phyloP scores from a whole-genome alignment of 2,888 invertebrate species.

The Cryptus armator region DNA sequence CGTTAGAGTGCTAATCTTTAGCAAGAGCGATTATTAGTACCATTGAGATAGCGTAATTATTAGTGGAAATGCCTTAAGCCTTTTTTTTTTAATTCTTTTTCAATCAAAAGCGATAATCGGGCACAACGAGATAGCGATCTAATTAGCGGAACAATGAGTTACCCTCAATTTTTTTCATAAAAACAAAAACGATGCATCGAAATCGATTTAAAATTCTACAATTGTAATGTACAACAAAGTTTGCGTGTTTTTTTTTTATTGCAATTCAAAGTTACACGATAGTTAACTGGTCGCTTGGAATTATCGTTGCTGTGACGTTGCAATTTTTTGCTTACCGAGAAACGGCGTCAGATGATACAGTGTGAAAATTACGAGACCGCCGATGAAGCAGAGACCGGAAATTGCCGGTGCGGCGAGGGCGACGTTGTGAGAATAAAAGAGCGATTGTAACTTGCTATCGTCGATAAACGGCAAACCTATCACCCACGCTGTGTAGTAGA shows the following conservation, averaged over 20 bases:
- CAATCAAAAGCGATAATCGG: too few relatives aligned
- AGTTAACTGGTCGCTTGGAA: not conserved
- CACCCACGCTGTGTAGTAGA: conserved; percentile 89
- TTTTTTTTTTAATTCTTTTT: not conserved
- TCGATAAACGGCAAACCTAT: conserved; percentile 90
- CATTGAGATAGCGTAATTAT: not conserved
- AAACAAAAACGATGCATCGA: not conserved
- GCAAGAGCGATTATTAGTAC: too few relatives aligned
- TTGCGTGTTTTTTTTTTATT: conserved; percentile 2
- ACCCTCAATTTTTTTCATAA: too few relatives aligned
- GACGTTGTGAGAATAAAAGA: conserved; percentile 79
- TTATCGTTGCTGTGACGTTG: not conserved
- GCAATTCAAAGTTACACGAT: not conserved
- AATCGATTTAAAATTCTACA: not conserved
- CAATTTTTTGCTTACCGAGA: conserved; percentile 54
- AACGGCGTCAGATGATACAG: conserved; percentile 86
- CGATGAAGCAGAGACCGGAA: conserved; percentile 88
- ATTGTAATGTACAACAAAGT: not conserved
- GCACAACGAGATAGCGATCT: too few relatives aligned
- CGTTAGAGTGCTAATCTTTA: not conserved
- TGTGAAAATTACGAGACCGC: conserved; percentile 89
- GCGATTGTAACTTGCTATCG: conserved; percentile 86
- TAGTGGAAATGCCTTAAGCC: not conserved
- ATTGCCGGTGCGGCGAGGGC: conserved; percentile 88
- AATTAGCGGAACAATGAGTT: too few relatives aligned